Evolutionary conservation across 37 sponge, comb jelly and placozoan species (phyloP), one percentile per base, ranked within the genome.

Genomic region (Eunapius fragilis): DNA sequence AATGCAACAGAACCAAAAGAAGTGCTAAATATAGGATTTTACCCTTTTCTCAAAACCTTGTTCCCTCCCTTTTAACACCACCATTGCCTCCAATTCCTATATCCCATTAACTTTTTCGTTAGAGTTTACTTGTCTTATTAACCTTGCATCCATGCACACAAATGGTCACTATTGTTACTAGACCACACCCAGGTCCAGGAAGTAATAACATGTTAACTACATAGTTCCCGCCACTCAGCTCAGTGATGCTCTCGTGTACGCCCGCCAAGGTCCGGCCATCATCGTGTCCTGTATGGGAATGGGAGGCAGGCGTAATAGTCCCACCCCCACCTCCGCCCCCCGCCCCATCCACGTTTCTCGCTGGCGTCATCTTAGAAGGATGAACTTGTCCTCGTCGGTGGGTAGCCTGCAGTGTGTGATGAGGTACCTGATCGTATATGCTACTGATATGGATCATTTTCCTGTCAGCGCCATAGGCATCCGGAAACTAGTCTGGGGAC

Each of bases 221-320:
- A 23, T 89, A 80, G 2, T 78, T 69, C n/a, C 31, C 75, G 17
- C 48, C 49, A 19, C 74, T 32, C 37, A 89, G 80, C 31, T 85
- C 89, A 10, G 30, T 28, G 25, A 23, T 67, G 47, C 71, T 71
- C 26, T 72, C 84, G 30, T 89, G 89, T 37, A 89, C 25, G 80
- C 14, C 76, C 31, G 45, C 36, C 35, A 76, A 87, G 27, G 70
- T 69, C 26, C 31, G 33, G 31, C 82, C 86, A 38, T 11, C 3
- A 19, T 91, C 92, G 35, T 73, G 68, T 19, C 80, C 84, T 24
- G 74, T 36, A n/a, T n/a, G n/a, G 27, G 41, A 41, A 41, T 41
- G 6, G n/a, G n/a, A n/a, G n/a, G n/a, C n/a, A n/a, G 58, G 58
- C 58, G n/a, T n/a, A n/a, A 58, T 17, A 1, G 1, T 19, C 58